Evolutionary conservation across 1,140 invertebrate species (phyloP), one percentile per base, ranked within the genome.

Genomic region (Ostrea denselamellosa): DNA sequence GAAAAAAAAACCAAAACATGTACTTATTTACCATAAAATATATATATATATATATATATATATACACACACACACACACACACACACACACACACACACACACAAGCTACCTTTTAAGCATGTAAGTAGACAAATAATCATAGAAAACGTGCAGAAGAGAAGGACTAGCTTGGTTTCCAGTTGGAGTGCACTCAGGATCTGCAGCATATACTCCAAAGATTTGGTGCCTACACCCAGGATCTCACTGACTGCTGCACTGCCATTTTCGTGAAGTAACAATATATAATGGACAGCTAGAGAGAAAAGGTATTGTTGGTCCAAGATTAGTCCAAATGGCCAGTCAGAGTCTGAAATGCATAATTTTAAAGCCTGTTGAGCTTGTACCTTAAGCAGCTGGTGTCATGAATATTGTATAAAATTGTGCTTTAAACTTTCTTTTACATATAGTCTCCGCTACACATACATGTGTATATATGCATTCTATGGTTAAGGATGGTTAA

Each of bases 101-200:
- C 5, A 44, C 34, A 5, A 44, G 19, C 14, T 34, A 77, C 68
- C 68, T 77, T 34, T 77, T 25, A 77, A 9, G 68, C 68, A 77
- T 77, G 68, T 77, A 2, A 77, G 5, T 25, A 9, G 12, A 77
- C 68, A 77, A 77, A 25, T 77, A 10, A 77, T 8, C 12, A 77
- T 14, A 8, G 22, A 77, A 14, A 77, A 9, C 28, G 68, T 77
- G 14, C 68, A 77, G 28, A 77, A 77, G 0, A 77, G 14, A 14
- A 77, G 28, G 68, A 77, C 28, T 22, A 77, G 68, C 12, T 77
- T 28, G 9, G 68, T 77, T 77, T 77, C 68, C 68, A 34, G 68
- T 34, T 77, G 25, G 25, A 17, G 9, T 14, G 25, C 0, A 28
- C 22, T 22, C 68, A 77, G 28, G 28, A 28, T 28, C 25, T 77